Percentiles rank a stretch among this genome's conserved stretches.
These are phyloP conservation scores for Aramus guarauna DNA, from an alignment of 2,113 vertebrate species.

Conservation along the genomic window DNA sequence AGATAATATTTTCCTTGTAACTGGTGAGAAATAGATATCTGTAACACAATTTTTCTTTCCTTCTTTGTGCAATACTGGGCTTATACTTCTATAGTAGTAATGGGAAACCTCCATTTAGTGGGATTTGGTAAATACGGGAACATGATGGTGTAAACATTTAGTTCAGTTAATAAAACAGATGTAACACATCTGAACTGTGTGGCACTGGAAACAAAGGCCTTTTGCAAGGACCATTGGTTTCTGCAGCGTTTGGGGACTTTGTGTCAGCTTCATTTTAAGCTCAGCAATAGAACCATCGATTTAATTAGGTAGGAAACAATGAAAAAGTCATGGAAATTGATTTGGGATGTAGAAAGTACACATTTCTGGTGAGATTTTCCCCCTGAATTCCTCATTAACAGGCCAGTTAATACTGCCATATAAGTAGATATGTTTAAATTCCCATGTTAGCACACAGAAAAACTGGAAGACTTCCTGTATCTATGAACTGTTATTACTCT, in stretches of 20 bases:
- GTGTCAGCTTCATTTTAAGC: neutral
- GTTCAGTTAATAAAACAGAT: neutral
- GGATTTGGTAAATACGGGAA: neutral
- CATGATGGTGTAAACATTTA: neutral
- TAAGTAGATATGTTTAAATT: neutral
- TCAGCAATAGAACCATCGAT: neutral
- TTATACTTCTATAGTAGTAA: neutral
- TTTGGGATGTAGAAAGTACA: neutral
- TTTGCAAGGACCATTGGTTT: neutral
- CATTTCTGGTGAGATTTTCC: neutral
- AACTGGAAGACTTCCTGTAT: neutral
- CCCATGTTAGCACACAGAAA: neutral
- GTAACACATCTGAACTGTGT: neutral
- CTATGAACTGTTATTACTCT: neutral
- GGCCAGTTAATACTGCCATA: neutral
- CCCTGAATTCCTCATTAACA: neutral
- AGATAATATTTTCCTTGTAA: neutral
- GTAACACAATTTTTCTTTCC: neutral
- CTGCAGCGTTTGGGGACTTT: neutral
- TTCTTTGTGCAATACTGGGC: neutral
- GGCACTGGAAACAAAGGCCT: neutral
- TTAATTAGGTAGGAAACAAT: neutral
- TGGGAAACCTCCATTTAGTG: neutral
- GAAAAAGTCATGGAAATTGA: neutral
- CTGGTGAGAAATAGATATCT: neutral